Conservation (phyloP, 2,113 vertebrate species). For the Orthonyx spaldingii region DNA sequence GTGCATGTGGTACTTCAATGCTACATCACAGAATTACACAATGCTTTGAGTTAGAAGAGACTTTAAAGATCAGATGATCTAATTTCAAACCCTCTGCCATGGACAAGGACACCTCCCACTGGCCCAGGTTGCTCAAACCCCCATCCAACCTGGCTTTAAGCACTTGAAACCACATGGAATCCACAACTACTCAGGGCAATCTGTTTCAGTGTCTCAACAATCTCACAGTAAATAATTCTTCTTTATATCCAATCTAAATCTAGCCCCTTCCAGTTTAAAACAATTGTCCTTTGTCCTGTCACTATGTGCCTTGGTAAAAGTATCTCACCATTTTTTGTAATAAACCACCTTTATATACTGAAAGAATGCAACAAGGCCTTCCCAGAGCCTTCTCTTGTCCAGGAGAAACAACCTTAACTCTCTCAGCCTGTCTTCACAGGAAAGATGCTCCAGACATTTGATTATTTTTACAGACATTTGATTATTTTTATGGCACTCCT, state of each 20-base stretch:
- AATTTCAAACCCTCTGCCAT: background rate
- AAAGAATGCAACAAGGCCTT: background rate
- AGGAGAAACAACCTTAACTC: background rate
- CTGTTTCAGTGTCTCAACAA: background rate
- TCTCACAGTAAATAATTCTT: background rate
- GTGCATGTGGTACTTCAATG: background rate
- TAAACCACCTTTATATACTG: background rate
- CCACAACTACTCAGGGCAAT: background rate
- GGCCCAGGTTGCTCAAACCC: background rate
- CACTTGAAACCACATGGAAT: fast-evolving
- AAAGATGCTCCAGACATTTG: background rate
- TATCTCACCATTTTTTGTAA: background rate
- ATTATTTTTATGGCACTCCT: background rate
- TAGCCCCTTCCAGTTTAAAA: background rate
- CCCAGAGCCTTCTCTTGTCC: background rate
- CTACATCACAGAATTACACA: background rate
- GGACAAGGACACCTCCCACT: background rate
- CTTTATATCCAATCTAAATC: background rate
- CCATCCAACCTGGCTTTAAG: background rate
- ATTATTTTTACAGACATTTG: background rate
- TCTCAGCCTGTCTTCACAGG: background rate
- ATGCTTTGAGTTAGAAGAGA: background rate
- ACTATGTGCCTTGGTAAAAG: background rate
- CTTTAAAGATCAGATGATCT: background rate
- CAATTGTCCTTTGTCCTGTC: background rate